phyloP scores from a whole-genome alignment of 2,888 invertebrate genomes.

The Drosophila algonquin region DNA sequence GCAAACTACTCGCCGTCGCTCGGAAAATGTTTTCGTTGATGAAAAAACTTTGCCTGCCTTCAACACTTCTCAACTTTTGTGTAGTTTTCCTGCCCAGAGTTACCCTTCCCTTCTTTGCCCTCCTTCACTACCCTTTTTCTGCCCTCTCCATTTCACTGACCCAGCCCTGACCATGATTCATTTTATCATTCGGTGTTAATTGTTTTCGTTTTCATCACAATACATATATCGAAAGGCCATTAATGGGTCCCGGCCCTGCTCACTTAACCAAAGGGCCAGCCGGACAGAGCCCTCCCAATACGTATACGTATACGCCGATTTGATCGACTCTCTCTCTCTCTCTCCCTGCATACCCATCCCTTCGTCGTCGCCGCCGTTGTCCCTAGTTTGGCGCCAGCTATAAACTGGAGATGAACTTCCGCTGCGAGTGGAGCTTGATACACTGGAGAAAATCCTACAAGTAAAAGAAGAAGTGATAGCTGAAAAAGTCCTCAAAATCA shows the following conservation, averaged over 20 bases:
- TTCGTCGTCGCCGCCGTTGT: neutral
- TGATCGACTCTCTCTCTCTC: conserved; percentile 13
- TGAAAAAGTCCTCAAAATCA: too few relatives aligned
- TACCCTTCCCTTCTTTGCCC: neutral
- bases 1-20: conserved; percentile 60
- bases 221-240: conserved; percentile 71
- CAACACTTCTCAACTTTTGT: conserved; percentile 76
- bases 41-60: conserved; percentile 76
- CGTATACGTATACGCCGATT: conserved; percentile 59
- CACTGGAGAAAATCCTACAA: conserved; percentile 20
- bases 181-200: conserved; percentile 77
- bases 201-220: conserved; percentile 76
- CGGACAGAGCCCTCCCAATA: conserved; percentile 34
- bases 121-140: neutral
- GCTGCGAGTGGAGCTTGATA: conserved; percentile 37
- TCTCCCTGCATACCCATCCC: neutral
- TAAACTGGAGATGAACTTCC: conserved; percentile 78
- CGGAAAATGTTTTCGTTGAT: conserved; percentile 77
- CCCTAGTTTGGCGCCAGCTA: conserved; percentile 66
- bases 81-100: conserved; percentile 57
- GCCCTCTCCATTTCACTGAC: conserved; percentile 22
- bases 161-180: conserved; percentile 54
- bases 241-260: conserved; percentile 57
- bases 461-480: too few relatives aligned
- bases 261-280: conserved; percentile 4